These are phyloP conservation scores for Spisula solida DNA, from an alignment of 2,888 invertebrate genomes.

Conservation along the genomic window DNA sequence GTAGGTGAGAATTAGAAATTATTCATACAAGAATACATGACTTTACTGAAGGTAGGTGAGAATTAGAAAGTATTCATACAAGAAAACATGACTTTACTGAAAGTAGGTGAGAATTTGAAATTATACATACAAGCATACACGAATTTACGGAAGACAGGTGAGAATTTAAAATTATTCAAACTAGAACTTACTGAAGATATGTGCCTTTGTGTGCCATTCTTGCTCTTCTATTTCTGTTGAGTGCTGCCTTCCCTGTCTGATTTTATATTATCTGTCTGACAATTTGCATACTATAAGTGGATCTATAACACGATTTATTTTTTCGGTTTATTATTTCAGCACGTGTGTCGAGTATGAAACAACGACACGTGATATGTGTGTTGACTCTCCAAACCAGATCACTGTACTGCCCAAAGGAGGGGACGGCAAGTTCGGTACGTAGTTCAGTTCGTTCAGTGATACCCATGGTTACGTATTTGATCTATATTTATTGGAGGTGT, in stretches of 20 bases:
- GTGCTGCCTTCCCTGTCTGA: no score
- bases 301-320: neutral
- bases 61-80: no score
- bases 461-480: neutral
- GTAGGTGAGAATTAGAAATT: conserved; percentile 14
- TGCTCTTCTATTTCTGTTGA: no score
- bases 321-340: neutral
- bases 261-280: no score
- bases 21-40: conserved; percentile 40
- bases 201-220: no score
- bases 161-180: no score
- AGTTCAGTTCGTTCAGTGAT: neutral
- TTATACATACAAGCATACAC: conserved; percentile 30
- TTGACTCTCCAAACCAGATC: conserved; percentile 37
- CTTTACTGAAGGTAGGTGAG: neutral
- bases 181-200: no score
- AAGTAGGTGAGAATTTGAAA: neutral
- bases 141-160: neutral
- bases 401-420: conserved; percentile 23
- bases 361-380: conserved; percentile 47
- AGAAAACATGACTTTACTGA: no score
- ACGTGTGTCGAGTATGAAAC: conserved; percentile 17
- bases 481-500: no score
- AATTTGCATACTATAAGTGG: no score
- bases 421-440: conserved; percentile 51